Evolutionary conservation across 2,797 vertebrate species (phyloP).

Genomic region (Numenius phaeopus): DNA sequence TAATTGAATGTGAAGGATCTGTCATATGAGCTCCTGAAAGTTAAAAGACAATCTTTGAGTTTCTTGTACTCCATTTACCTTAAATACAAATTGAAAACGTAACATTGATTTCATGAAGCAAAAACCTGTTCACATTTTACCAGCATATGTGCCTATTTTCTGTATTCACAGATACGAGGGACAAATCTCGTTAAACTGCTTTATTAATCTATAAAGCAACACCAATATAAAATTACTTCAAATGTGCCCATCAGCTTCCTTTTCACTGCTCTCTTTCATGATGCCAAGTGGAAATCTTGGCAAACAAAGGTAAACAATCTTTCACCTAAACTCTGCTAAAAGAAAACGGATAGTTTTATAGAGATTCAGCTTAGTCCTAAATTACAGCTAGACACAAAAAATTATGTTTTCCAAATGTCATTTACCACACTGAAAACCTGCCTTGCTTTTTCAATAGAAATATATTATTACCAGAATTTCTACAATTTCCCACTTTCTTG

Average conservation of each 20-base stretch:
- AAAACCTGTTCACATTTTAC: background rate
- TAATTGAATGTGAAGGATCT: conserved; percentile 63
- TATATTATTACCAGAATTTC: background rate
- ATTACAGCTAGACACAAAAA: background rate
- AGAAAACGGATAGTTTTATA: background rate
- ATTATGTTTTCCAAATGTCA: background rate
- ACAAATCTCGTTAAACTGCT: background rate
- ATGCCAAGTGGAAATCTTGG: background rate
- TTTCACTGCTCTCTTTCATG: background rate
- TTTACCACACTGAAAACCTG: background rate
- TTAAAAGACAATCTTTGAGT: background rate
- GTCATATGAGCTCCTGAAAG: conserved; percentile 64
- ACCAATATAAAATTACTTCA: background rate
- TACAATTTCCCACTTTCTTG: background rate
- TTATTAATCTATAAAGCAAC: background rate
- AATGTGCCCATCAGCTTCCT: background rate
- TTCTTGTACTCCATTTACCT: background rate
- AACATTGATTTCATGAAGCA: background rate
- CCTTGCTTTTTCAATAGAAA: background rate
- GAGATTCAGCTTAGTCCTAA: background rate
- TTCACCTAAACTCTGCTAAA: background rate
- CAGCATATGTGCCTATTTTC: background rate
- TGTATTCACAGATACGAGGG: background rate
- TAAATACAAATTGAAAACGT: background rate
- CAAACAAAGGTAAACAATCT: background rate